Base-by-base conservation (phyloP, 2,113 vertebrate species). In the Pseudolaguvia tuberculata region DNA sequence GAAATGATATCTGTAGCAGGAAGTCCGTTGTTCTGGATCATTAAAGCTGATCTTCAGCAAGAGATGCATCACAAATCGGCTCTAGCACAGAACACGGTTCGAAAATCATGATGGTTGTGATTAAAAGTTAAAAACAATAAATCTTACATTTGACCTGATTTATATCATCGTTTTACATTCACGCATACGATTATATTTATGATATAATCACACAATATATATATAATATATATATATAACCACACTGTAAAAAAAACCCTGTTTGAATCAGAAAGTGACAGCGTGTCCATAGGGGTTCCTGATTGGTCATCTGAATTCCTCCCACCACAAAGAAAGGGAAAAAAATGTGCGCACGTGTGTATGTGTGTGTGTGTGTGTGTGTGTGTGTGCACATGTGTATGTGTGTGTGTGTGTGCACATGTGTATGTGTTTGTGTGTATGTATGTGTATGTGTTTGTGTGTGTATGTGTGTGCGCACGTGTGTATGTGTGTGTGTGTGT, bases 41-140 rank as follows among this genome's bases (percentile, higher is more conserved):
- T 70, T 25, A 56, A 55, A 31, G 51, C 68, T 25, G 51, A 70
- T 42, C 51, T 13, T 55, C 68, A 70, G 29, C 68, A 70, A n/a
- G 29, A 70, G 5, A n/a, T 56, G 68, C 27, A 25, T 70, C 68
- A 70, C 31, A 21, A 23, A 42, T 55, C 31, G n/a, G n/a, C 51
- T 25, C n/a, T 10, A 23, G 55, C 31, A 5, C 20, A 70, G 68
- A 56, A 55, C 31, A 70, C 13, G 2, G 6, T 29, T 3, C 17
- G 52, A 23, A 20, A n/a, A 69, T 63, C 8, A 1, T n/a, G 14
- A 25, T 6, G 15, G 2, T 18, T 63, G n/a, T 47, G n/a, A 45
- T 20, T 35, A 25, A 25, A 11, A 15, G 3, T 39, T 45, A 63
- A 62, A 42, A 62, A 13, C 11, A 62, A 62, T n/a, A 63, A 63